A percentile compares a stretch with the other conserved stretches of the same genome.
Conservation (phyloP, 2,888 invertebrate species). For the Sinelater perroti region DNA sequence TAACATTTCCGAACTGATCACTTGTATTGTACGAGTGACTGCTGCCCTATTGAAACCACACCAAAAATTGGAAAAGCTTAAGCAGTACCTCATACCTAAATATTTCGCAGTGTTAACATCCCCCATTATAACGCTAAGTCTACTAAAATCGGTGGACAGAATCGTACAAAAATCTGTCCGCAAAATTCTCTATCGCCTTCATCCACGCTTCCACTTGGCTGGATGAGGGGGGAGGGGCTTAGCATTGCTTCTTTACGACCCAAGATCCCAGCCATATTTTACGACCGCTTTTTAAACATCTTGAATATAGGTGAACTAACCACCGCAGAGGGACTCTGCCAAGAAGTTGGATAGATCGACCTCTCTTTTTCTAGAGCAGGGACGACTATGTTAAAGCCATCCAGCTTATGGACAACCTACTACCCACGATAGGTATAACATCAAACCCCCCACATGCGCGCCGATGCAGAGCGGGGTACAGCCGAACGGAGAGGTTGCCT, state of each 20-base stretch:
- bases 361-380: too few species aligned
- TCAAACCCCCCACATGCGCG: too few species aligned
- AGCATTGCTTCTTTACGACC: neutral
- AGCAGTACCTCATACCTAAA: conserved; percentile 7
- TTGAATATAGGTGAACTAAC: too few species aligned
- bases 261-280: neutral
- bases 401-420: too few species aligned
- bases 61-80: conserved; percentile 5
- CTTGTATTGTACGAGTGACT: neutral
- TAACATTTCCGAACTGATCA: neutral
- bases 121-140: neutral
- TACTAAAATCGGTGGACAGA: neutral
- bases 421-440: too few species aligned
- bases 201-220: conserved; percentile 11
- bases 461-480: too few species aligned
- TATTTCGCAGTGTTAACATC: neutral
- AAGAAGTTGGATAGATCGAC: too few species aligned
- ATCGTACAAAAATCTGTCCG: neutral
- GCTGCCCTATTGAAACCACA: conserved; percentile 18
- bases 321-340: too few species aligned
- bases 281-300: neutral
- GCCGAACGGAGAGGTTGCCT: too few species aligned
- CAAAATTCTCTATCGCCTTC: conserved; percentile 3
- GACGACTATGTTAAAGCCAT: too few species aligned
- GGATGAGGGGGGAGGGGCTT: conserved; percentile 7